Base-by-base conservation (phyloP, 2,797 vertebrate species). In the Smutsia temminckii region DNA sequence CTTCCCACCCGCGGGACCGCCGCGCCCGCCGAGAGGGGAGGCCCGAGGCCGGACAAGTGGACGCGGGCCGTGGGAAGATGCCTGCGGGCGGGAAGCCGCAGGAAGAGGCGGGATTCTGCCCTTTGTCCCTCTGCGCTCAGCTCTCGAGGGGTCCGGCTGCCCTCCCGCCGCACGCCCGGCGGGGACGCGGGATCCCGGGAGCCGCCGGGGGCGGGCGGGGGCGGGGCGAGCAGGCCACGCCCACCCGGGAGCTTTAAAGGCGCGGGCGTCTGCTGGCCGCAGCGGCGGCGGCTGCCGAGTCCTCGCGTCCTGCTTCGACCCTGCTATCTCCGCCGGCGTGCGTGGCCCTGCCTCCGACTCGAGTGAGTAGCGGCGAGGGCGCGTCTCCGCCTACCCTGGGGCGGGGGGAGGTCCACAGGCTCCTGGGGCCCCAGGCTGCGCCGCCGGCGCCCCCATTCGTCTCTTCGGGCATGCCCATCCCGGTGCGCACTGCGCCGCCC, bases 251-350 rank as follows among this genome's bases (percentile, higher is more conserved):
- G n/a, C 8, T 57, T 96, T 95, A 96, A 96, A 42, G 83, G 55
- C 59, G 21, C 57, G 1, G 8, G 49, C 53, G 2, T 17, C 0
- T 1, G 0, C 2, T 0, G 0, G 1, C 6, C 0, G 37, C 37
- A 37, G 37, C 37, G 40, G 40, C 40, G 40, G 1, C 0, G 0
- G 29, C 14, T 32, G 3, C 1, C 0, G 4, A 5, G 1, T 71
- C 2, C 0, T 5, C 0, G n/a, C 13, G 71, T 18, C 0, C 0
- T 0, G 0, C 0, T 0, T 0, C 0, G 0, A 3, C 3, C 0
- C 42, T 2, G 0, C 11, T 2, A 0, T 2, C 14, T 77, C 64
- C 0, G 74, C 77, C 11, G 4, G 34, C 27, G 71, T 29, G 77
- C 59, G 66, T 13, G 93, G 68, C 92, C 85, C 42, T 3, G 49